A percentile compares a stretch with the other conserved stretches of the same genome.
Conservation (phyloP, 35 echinoderm and acorn worm species). For the Strongylocentrotus purpuratus region DNA sequence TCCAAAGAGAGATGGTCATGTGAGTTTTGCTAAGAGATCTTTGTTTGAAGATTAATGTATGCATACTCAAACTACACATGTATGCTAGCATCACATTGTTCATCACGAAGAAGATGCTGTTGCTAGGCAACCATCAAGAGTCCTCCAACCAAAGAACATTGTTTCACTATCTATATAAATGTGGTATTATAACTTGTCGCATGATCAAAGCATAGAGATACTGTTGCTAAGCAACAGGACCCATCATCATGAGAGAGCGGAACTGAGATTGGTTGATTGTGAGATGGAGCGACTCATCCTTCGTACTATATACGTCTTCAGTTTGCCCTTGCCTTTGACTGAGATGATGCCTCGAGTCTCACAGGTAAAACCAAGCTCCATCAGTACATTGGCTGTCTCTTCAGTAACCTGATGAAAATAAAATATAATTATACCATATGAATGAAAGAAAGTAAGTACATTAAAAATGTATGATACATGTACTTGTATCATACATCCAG, state of each 20-base stretch:
- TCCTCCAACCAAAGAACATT: not conserved
- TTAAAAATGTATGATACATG: not conserved
- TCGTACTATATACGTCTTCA: slow-evolving; percentile 84
- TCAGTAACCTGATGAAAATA: slow-evolving; percentile 72
- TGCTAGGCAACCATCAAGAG: not conserved
- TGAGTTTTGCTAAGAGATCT: not conserved
- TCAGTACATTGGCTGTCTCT: slow-evolving; percentile 80
- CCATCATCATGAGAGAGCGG: slow-evolving; percentile 62
- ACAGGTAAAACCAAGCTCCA: slow-evolving; percentile 81
- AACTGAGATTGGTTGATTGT: slow-evolving; percentile 85
- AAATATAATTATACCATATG: not conserved
- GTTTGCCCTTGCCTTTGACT: slow-evolving; percentile 92
- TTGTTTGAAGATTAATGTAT: not conserved
- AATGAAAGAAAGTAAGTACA: not conserved
- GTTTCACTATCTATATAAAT: not conserved
- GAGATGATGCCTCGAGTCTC: slow-evolving; percentile 77
- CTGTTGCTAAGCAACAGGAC: slow-evolving; percentile 14
- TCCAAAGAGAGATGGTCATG: not conserved
- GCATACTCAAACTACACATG: not conserved
- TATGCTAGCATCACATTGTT: not conserved
- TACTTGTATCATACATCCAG: not conserved
- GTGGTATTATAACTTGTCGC: too few species aligned
- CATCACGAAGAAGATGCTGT: not conserved
- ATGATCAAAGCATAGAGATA: not conserved
- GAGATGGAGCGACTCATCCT: slow-evolving; percentile 68